Percentiles rank a stretch among this genome's conserved stretches.
Conservation (phyloP, 1,140 invertebrate species). For the Hyphantria cunea region DNA sequence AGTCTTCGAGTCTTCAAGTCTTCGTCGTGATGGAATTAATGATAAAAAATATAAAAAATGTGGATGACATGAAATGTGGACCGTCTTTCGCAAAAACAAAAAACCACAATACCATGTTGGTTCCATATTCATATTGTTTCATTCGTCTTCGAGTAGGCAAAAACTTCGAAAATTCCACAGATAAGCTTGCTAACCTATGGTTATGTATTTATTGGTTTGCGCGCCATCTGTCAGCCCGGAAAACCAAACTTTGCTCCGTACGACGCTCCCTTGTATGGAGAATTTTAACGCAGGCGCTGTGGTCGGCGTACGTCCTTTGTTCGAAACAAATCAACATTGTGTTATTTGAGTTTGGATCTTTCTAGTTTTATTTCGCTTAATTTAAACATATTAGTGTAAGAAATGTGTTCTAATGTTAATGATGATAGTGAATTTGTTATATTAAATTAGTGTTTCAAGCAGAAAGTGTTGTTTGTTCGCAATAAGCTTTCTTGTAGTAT, state of each 20-base stretch:
- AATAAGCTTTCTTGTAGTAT: constrained; percentile 68
- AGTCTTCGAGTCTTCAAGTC: too few relatives aligned
- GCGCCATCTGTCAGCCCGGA: constrained; percentile 65
- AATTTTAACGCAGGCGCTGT: constrained; percentile 77
- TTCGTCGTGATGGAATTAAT: too few relatives aligned
- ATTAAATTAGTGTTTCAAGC: constrained; percentile 44
- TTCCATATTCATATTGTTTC: too few relatives aligned
- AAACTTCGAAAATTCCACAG: too few relatives aligned
- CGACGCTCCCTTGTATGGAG: constrained; percentile 68
- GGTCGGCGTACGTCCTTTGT: constrained; percentile 80
- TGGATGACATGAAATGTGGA: too few relatives aligned
- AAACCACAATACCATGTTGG: too few relatives aligned
- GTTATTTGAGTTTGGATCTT: constrained; percentile 67
- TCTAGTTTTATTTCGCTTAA: constrained; percentile 55
- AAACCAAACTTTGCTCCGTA: constrained; percentile 44
- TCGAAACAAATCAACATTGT: constrained; percentile 81
- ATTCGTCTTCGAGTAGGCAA: too few relatives aligned
- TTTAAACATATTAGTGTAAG: constrained; percentile 60
- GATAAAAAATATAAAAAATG: too few relatives aligned
- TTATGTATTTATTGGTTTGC: constrained; percentile 27
- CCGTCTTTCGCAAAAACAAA: too few relatives aligned
- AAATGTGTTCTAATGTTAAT: constrained; percentile 60
- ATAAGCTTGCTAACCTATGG: too few relatives aligned
- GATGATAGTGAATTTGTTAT: constrained; percentile 46
- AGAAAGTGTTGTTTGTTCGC: constrained; percentile 39